A percentile compares a stretch with the other conserved stretches of the same genome.
These are phyloP conservation scores for Choreutis nemorana DNA, from an alignment of 2,888 invertebrate genomes.

Conservation along the genomic window DNA sequence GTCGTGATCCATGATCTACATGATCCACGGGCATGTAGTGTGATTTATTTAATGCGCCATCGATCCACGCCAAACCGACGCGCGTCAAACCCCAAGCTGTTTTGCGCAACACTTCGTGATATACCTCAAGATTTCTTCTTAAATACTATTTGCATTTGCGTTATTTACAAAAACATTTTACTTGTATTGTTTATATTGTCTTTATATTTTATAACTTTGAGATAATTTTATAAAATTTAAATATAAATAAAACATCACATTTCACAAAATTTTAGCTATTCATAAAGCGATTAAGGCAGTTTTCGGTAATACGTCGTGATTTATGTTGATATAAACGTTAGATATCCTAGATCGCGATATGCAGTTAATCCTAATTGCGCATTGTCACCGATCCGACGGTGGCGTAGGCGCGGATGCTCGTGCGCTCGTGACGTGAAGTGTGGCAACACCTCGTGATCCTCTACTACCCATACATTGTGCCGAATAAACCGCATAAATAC, in stretches of 20 bases:
- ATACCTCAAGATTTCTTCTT: too few species aligned
- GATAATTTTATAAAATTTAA: not conserved
- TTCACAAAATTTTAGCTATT: too few species aligned
- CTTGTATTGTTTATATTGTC: not conserved
- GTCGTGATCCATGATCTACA: too few species aligned
- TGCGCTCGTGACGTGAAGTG: constrained; percentile 36
- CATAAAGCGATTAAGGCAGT: too few species aligned
- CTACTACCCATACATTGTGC: too few species aligned
- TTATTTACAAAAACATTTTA: too few species aligned
- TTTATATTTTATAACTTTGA: not conserved
- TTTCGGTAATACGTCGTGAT: too few species aligned
- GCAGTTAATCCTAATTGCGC: constrained; percentile 36
- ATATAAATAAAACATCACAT: too few species aligned
- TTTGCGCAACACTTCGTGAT: constrained; percentile 31
- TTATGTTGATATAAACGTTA: too few species aligned
- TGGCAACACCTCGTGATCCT: constrained; percentile 37
- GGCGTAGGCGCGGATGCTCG: constrained; percentile 24
- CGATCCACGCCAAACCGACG: constrained; percentile 15
- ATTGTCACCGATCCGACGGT: constrained; percentile 26
- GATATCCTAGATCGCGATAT: constrained; percentile 21
- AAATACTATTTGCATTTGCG: too few species aligned
- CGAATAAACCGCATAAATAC: too few species aligned
- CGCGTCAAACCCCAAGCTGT: constrained; percentile 13
- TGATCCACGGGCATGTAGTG: too few species aligned
- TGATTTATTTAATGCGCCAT: constrained; percentile 14